Conservation (phyloP, 1,140 invertebrate genomes). For the Himalopsyche phryganea region DNA sequence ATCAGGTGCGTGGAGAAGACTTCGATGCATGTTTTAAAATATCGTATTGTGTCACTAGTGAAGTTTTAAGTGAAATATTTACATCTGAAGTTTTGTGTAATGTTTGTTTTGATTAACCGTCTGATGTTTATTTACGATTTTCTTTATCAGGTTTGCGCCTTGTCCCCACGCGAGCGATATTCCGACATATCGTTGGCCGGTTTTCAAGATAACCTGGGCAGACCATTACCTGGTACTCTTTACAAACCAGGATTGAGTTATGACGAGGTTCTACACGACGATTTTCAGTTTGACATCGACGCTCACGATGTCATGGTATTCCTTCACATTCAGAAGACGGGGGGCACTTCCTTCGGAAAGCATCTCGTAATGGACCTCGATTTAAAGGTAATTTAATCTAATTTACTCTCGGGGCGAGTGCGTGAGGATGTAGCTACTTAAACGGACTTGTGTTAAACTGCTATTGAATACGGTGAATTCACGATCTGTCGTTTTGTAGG, state of each 20-base stretch:
- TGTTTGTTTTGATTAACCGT: slow-evolving; percentile 18
- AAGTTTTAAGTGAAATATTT: neutral
- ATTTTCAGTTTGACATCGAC: slow-evolving; percentile 84
- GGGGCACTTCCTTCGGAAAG: slow-evolving; percentile 89
- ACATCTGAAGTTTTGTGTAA: neutral
- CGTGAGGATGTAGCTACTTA: neutral
- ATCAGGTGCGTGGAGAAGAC: slow-evolving; percentile 56
- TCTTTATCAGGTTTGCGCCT: slow-evolving; percentile 61
- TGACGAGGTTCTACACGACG: slow-evolving; percentile 80
- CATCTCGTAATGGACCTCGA: slow-evolving; percentile 93
- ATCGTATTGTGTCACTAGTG: neutral
- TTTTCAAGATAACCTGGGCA: slow-evolving; percentile 57
- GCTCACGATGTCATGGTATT: slow-evolving; percentile 97
- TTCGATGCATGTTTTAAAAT: neutral
- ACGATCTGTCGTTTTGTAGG: too few relatives aligned
- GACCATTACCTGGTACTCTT: slow-evolving; percentile 50
- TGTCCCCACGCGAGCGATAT: slow-evolving; percentile 60
- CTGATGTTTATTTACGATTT: slow-evolving; percentile 20
- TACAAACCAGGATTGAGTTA: slow-evolving; percentile 65
- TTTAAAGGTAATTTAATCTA: slow-evolving; percentile 54
- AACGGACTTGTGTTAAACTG: neutral
- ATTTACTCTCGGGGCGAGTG: too few relatives aligned
- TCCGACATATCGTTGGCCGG: slow-evolving; percentile 44
- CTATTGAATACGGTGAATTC: too few relatives aligned
- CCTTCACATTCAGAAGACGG: slow-evolving; percentile 93